Base-by-base conservation (phyloP, 2,113 vertebrate genomes). In the Dipodomys spectabilis region DNA sequence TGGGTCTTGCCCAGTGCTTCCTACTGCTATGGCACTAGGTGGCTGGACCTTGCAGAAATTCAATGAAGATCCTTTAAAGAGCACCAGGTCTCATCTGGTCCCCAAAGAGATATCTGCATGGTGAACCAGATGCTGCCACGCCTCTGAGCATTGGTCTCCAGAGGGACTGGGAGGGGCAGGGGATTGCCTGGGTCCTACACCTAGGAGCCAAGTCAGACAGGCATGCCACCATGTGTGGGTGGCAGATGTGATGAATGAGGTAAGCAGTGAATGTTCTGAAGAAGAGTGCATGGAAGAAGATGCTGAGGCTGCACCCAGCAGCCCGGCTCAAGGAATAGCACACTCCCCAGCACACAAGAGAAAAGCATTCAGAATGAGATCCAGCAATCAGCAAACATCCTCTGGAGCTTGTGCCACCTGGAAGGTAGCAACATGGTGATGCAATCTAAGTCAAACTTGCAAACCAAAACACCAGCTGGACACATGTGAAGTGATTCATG, bases 351-450 rank as follows among this genome's bases (percentile, higher is more conserved):
- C 8, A 49, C 28, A 9, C 3, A 44, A 60, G 13, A 73, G n/a
- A 80, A 30, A 22, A n/a, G 28, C 10, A 13, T n/a, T 57, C 18
- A 16, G 60, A 69, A 28, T 22, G 25, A 45, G 45, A 7, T 0
- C 35, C 1, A 53, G 49, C 49, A 53, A 53, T 53, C 49, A 12
- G 7, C 19, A 4, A 28, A 13, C 28, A 39, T 18, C 45, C 9
- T 12, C 0, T 0, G 30, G 5, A 60, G 44, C 35, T 2, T 5
- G 32, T 7, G 45, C 28, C 1, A 8, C 77, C 13, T 1, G 10
- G 15, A 74, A 74, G 53, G 67, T 39, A 39, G 39, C 39, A 39
- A 39, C 39, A 39, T 12, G 6, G 3, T 22, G 18, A n/a, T 6
- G 13, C n/a, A 22, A 5, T 30, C 62, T 32, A 5, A 3, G 1